Evolutionary conservation across 2,797 vertebrate species (phyloP).

Genomic region (Platyrinchus mystaceus): DNA sequence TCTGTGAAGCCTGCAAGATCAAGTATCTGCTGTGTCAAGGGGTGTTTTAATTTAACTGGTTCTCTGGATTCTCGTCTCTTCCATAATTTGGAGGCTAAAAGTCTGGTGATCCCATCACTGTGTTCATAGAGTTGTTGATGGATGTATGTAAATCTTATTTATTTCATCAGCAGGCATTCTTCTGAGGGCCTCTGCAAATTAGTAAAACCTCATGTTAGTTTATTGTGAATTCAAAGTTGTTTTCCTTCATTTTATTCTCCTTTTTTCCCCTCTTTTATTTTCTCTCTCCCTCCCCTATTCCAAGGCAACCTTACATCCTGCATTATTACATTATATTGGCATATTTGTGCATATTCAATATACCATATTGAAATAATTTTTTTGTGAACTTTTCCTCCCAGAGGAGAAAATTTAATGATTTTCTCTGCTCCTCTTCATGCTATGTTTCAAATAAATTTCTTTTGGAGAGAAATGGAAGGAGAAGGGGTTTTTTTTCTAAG

Average conservation of each 20-base stretch:
- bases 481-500: not conserved
- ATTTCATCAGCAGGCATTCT: not conserved
- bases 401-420: not conserved
- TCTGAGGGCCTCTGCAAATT: not conserved
- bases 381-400: not conserved
- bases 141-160: not conserved
- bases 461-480: not conserved
- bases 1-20: not conserved
- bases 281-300: not conserved
- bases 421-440: not conserved
- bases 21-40: not conserved
- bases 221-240: not conserved
- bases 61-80: not conserved
- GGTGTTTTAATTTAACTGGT: not conserved
- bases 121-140: not conserved
- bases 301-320: not conserved
- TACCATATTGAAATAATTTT: not conserved
- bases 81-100: not conserved
- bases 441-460: not conserved
- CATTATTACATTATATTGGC: not conserved
- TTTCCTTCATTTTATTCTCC: not conserved
- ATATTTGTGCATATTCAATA: not conserved
- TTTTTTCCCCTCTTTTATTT: not conserved
- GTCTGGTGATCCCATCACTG: not conserved
- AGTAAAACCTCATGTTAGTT: not conserved